Conservation (phyloP, 2,113 vertebrate genomes). For the Monopterus albus region DNA sequence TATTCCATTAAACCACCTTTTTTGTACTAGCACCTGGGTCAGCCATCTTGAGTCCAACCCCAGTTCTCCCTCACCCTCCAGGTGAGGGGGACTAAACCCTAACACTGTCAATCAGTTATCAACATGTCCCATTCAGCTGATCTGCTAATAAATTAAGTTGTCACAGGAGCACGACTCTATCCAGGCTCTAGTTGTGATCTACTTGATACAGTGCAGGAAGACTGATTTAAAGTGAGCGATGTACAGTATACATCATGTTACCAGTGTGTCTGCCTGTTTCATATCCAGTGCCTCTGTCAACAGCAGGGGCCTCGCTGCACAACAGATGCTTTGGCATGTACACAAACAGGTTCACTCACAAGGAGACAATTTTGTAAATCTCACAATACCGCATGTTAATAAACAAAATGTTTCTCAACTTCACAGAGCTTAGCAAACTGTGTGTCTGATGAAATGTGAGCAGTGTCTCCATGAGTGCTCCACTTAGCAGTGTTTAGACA, state of each 20-base stretch:
- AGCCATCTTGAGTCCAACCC: too few relatives aligned
- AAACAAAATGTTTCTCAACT: constrained; percentile 55
- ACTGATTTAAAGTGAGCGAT: background rate
- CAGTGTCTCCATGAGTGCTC: constrained; percentile 9
- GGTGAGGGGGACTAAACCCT: too few relatives aligned
- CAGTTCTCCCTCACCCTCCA: too few relatives aligned
- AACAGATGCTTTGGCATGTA: constrained; percentile 43
- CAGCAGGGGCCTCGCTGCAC: background rate
- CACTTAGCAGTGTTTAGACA: constrained; percentile 11
- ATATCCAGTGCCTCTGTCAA: constrained; percentile 22
- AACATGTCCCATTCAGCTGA: too few relatives aligned
- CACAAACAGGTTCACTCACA: background rate
- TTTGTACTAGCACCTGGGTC: too few relatives aligned
- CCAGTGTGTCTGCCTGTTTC: background rate
- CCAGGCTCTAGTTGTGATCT: too few relatives aligned
- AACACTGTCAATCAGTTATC: too few relatives aligned
- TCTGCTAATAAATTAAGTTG: too few relatives aligned
- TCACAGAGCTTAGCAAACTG: constrained; percentile 16
- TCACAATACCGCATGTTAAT: constrained; percentile 20
- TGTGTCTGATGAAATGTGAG: constrained; percentile 45
- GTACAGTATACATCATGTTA: constrained; percentile 16
- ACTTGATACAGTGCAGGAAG: too few relatives aligned
- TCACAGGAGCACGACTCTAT: too few relatives aligned
- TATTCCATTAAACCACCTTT: too few relatives aligned
- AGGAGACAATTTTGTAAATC: constrained; percentile 22